Conservation (phyloP, 2,888 invertebrate genomes). For the Beris chalybata region DNA sequence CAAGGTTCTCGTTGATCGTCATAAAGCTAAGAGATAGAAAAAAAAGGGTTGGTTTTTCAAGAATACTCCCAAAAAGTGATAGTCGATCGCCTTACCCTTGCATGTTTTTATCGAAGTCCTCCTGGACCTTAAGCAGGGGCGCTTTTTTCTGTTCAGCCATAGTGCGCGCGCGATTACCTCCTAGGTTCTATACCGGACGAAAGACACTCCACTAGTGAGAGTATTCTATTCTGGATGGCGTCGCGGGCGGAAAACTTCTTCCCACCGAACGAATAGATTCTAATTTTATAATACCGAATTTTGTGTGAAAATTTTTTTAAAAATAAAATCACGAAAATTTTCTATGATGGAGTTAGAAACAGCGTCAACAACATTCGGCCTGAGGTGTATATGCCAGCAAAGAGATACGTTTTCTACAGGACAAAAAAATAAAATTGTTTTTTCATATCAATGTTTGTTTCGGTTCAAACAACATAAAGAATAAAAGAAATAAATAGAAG, state of each 20-base stretch:
- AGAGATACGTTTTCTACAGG: too few relatives aligned
- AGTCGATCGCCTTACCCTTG: slow-evolving; percentile 48
- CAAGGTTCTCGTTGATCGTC: slow-evolving; percentile 68
- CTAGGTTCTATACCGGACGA: slow-evolving; percentile 32
- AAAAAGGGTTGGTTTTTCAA: not conserved
- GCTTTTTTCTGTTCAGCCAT: slow-evolving; percentile 56
- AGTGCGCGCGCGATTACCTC: slow-evolving; percentile 30
- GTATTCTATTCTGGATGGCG: slow-evolving; percentile 33
- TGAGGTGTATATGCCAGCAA: not conserved
- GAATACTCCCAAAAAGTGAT: slow-evolving; percentile 1
- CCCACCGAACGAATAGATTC: not conserved
- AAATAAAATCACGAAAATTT: slow-evolving; percentile 22
- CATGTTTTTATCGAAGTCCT: slow-evolving; percentile 53
- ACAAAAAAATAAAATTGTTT: not conserved
- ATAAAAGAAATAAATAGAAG: slow-evolving; percentile 10
- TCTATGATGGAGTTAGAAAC: slow-evolving; percentile 21
- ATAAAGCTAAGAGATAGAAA: slow-evolving; percentile 51
- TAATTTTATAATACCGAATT: slow-evolving; percentile 28
- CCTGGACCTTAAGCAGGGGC: slow-evolving; percentile 54
- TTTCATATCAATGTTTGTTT: slow-evolving; percentile 20
- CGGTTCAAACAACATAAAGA: slow-evolving; percentile 8
- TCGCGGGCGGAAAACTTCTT: slow-evolving; percentile 4
- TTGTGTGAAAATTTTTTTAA: slow-evolving; percentile 26
- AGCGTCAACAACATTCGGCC: not conserved
- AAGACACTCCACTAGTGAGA: slow-evolving; percentile 37